Percentiles rank a stretch among this genome's conserved stretches.
Conservation (phyloP, 2,888 invertebrate genomes). For the Andrena marginata region DNA sequence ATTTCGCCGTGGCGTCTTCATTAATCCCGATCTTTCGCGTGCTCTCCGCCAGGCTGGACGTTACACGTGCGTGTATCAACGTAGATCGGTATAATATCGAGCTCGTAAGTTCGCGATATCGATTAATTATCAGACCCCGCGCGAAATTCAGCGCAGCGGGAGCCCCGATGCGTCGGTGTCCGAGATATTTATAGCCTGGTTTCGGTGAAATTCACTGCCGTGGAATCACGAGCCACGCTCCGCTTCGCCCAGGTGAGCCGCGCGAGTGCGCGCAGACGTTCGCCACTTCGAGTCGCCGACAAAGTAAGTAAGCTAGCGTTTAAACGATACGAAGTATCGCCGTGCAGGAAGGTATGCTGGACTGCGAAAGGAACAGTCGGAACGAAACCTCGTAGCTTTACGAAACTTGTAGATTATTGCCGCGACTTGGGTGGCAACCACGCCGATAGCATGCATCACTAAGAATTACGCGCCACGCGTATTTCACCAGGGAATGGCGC, state of each 20-base stretch:
- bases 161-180: slow-evolving; percentile 30
- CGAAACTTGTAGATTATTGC: slow-evolving; percentile 9
- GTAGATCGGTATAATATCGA: slow-evolving; percentile 32
- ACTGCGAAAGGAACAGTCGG: background rate
- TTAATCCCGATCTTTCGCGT: slow-evolving; percentile 49
- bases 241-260: background rate
- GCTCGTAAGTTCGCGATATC: slow-evolving; percentile 45
- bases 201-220: slow-evolving; percentile 40
- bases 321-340: background rate
- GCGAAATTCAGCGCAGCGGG: slow-evolving; percentile 50
- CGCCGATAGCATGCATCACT: slow-evolving; percentile 22
- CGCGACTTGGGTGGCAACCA: slow-evolving; percentile 6
- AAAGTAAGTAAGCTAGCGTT: background rate
- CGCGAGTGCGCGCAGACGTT: background rate
- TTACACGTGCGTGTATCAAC: background rate
- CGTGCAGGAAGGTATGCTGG: background rate
- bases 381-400: background rate
- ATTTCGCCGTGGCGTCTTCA: slow-evolving; percentile 59
- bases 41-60: background rate
- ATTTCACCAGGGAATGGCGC: slow-evolving; percentile 18
- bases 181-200: slow-evolving; percentile 41
- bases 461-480: slow-evolving; percentile 23
- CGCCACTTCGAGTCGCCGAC: background rate
- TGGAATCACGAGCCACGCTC: slow-evolving; percentile 20
- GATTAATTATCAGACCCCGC: slow-evolving; percentile 49